phyloP scores from a whole-genome alignment of 2,888 invertebrate genomes.

The Masnerella sp. region DNA sequence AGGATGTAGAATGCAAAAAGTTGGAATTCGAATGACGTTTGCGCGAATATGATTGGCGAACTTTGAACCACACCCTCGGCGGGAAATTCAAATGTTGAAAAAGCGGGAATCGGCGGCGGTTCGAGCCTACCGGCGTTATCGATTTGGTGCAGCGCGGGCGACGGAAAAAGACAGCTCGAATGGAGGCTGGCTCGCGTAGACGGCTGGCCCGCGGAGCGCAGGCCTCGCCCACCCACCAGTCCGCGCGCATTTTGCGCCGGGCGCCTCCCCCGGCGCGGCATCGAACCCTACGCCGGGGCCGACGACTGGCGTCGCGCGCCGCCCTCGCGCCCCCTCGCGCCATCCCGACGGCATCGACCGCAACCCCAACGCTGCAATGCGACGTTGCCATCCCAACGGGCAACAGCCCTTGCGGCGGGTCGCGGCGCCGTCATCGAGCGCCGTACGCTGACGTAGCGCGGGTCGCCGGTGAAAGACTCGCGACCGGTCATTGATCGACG shows the following conservation, averaged over 20 bases:
- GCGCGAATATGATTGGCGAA: no score
- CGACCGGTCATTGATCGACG: constrained; percentile 61
- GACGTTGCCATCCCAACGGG: constrained; percentile 78
- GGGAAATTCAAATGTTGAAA: no score
- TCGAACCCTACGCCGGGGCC: constrained; percentile 54
- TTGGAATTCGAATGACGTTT: no score
- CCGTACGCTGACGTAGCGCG: constrained; percentile 52
- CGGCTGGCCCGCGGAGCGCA: constrained; percentile 47
- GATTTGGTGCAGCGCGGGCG: constrained; percentile 69
- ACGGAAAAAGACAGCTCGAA: constrained; percentile 50
- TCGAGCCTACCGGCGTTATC: constrained; percentile 67
- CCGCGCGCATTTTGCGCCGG: constrained; percentile 30
- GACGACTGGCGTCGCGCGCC: constrained; percentile 61
- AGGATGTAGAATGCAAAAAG: no score
- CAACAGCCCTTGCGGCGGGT: constrained; percentile 74
- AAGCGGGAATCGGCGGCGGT: constrained; percentile 61
- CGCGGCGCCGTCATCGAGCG: constrained; percentile 49
- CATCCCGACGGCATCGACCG: constrained; percentile 76
- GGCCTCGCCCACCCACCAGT: constrained; percentile 31
- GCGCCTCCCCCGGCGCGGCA: constrained; percentile 62
- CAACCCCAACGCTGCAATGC: constrained; percentile 77
- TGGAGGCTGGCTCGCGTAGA: constrained; percentile 52
- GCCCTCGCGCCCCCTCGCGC: constrained; percentile 64
- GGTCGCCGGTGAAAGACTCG: constrained; percentile 56
- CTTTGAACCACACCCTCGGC: no score